Base-by-base conservation (phyloP, 2,888 invertebrate genomes). In the Hydriomena furcata region DNA sequence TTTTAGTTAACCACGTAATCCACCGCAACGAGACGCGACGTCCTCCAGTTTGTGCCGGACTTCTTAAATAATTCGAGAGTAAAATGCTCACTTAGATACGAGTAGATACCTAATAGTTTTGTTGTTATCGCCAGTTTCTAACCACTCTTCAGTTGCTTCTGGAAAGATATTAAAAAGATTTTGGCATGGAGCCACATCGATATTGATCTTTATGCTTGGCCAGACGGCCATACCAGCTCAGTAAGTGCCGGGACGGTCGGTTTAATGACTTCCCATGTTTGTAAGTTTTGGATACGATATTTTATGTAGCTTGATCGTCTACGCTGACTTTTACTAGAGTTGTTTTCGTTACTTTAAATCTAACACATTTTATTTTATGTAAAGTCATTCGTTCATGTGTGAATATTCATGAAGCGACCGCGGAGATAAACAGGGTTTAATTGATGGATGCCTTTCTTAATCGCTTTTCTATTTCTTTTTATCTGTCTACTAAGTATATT, bases 181-280 rank as follows among this genome's bases (percentile, higher is more conserved):
- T 87, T 90, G 90, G 90, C 89, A 84, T 68, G 71, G 76, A 68
- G 88, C 89, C 90, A 90, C 76, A 69, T 60, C 78, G 89, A 88
- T 90, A 89, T 88, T 84, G 88, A 90, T 89, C 89, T 88, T 87
- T 82, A 87, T 85, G 87, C 84, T 82, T 76, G 80, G 80, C 85
- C 85, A 85, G 87, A 85, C 84, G 78, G 82, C 81, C 79, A 80
- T 85, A 81, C 79, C 74, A 84, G 77, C 79, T 78, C 73, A 77
- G 74, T 81, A 85, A 86, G 82, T 86, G 78, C 83, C 79, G 76
- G 76, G 81, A 78, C 77, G 73, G 79, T 82, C 76, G 78, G 70
- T 84, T 87, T 88, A 88, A 89, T 89, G 86, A 89, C 87, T 86
- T 87, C 82, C 84, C 81, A 84, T 88, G 84, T 85, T 84, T 83